Evolutionary conservation across 2,797 vertebrate genomes (phyloP).

Genomic region (Podarcis lilfordi): DNA sequence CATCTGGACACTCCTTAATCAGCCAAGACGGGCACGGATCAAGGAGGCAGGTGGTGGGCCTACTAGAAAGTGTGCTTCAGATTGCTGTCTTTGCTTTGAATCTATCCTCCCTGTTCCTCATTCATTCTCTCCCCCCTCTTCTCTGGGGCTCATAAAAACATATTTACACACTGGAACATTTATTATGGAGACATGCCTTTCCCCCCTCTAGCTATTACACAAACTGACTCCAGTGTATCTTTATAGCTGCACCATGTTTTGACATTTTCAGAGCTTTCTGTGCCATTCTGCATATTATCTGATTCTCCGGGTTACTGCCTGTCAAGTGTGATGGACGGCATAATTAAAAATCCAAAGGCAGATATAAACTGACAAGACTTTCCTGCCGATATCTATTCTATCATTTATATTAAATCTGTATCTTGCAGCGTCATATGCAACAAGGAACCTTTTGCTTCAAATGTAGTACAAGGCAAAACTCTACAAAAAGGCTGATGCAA

Average conservation of each 20-base stretch:
- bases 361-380: constrained; percentile 47
- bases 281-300: constrained; percentile 55
- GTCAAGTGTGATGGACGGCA: constrained; percentile 52
- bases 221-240: constrained; percentile 53
- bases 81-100: neutral
- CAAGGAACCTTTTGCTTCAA: constrained; percentile 44
- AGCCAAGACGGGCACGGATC: too few relatives aligned
- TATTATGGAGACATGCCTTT: constrained; percentile 49
- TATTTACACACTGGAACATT: constrained; percentile 40
- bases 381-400: neutral
- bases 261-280: constrained; percentile 56
- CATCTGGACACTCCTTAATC: too few relatives aligned
- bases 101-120: too few relatives aligned
- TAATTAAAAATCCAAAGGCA: constrained; percentile 44
- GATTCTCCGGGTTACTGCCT: constrained; percentile 45
- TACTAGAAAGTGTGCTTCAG: neutral
- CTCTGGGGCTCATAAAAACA: constrained; percentile 26
- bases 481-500: constrained; percentile 11
- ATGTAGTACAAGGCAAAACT: constrained; percentile 22
- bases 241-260: constrained; percentile 65
- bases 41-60: too few relatives aligned
- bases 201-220: constrained; percentile 22
- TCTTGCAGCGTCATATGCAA: constrained; percentile 22
- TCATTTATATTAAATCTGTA: constrained; percentile 19
- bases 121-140: neutral